Evolutionary conservation across 2,888 invertebrate species (phyloP), one percentile per base, ranked within the genome.

Genomic region (Apomyelois bistriatella): DNA sequence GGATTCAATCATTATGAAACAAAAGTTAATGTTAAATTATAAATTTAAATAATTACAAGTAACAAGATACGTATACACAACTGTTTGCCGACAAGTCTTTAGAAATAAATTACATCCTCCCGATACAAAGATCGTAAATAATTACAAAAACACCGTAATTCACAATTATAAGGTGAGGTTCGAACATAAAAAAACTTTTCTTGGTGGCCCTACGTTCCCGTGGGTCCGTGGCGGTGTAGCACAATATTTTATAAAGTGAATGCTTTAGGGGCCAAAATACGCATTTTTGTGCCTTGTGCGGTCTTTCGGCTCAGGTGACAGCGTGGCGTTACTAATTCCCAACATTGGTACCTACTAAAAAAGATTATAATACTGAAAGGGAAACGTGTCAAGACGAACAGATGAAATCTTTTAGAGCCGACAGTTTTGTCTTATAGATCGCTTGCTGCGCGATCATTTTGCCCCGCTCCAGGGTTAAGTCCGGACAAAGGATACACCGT

Each of bases 241-340:
- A 81, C 7, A 9, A 82, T 81, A 84, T 83, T 84, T 84, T 82
- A 76, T 80, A 70, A 72, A 75, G 76, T 82, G 81, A 88, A 86
- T 79, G 72, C 72, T 71, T 72, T 77, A 66, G 68, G 69, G 70
- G 68, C 82, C 86, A 85, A 87, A 87, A 89, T 85, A 88, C 69
- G 70, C 69, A 71, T 74, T 73, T 76, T 82, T 87, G 80, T 83
- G 69, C 68, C 70, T 74, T 80, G 81, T 85, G 82, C 79, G 84
- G 85, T 85, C 85, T 80, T 81, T 81, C 79, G 79, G 79, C 84
- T 85, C 87, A 85, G 85, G 86, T 86, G 88, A 83, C 85, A 79
- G 64, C 65, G 64, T 65, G 64, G 82, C 89, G 86, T 85, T 74
- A 89, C 89, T 86, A 90, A 89, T 89, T 87, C 66, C 38, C 47